Base-by-base conservation (phyloP, 2,113 vertebrate species). In the Pachycephala philippinensis region DNA sequence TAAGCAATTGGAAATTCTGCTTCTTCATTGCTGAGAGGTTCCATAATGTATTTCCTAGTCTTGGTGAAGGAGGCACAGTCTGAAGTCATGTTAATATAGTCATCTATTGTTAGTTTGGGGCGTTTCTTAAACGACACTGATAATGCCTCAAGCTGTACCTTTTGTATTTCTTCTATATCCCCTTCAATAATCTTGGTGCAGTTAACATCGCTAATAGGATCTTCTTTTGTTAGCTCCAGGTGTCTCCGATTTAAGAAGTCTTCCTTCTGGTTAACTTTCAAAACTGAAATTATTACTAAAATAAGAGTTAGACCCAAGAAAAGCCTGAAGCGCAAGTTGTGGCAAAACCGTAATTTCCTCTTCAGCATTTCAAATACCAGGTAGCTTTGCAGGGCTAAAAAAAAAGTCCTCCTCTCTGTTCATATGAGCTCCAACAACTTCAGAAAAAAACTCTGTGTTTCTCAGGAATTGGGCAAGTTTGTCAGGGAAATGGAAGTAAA, bases 1-100 rank as follows among this genome's bases (percentile, higher is more conserved):
- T 99, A 99, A 24, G 99, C 99, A 65, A 99, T 97, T 10, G 99
- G 99, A 94, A 99, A 99, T 50, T 97, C 97, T 17, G 97, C 97
- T 92, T 99, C 99, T 92, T 99, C 99, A 17, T 88, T 93, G 77
- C 98, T 99, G 23, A 99, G 97, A 3, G 99, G 98, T 49, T 98
- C 97, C 19, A 95, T 81, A 53, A 99, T 79, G 64, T 99, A 99
- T 42, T 98, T 99, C 72, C 98, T 98, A 5, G n/a, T 97, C 80
- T 76, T 97, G 66, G 96, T 97, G 95, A 99, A 99, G 28, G 95
- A 85, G 86, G 93, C 81, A 59, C 99, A 99, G 86, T 99, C 94
- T 37, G 86, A 39, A 26, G 98, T 98, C 97, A 98, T 98, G 77
- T 98, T 98, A 26, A 98, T 96, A 44, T 99, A 99, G 93, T 98